Percentiles rank a stretch among this genome's conserved stretches.
Evolutionary conservation across 1,140 invertebrate species (phyloP).

Genomic region (Probaryconus sp.): DNA sequence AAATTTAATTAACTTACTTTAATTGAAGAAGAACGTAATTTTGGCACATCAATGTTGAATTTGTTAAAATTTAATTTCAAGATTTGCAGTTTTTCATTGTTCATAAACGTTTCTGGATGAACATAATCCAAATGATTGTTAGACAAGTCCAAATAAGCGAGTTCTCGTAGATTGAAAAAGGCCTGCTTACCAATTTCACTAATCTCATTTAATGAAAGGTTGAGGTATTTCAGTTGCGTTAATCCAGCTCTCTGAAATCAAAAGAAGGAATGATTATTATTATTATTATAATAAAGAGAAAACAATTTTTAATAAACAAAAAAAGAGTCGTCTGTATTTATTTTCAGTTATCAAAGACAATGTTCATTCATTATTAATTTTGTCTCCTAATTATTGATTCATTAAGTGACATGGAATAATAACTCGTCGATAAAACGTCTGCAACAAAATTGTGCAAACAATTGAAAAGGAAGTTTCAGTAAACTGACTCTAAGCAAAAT

Average conservation of each 20-base stretch:
- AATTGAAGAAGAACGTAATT: conserved; percentile 60
- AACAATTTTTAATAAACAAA: background rate
- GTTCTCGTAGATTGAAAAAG: conserved; percentile 64
- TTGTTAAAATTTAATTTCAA: conserved; percentile 70
- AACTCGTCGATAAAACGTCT: too few species aligned
- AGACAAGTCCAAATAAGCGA: conserved; percentile 71
- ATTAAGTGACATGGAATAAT: too few species aligned
- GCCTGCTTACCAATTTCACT: conserved; percentile 67
- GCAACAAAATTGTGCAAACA: too few species aligned
- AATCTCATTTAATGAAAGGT: conserved; percentile 71
- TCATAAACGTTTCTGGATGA: conserved; percentile 60
- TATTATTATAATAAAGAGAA: background rate
- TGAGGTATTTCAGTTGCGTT: conserved; percentile 68
- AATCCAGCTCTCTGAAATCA: conserved; percentile 66
- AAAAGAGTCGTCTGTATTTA: too few species aligned
- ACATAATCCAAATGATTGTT: conserved; percentile 70
- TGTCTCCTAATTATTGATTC: too few species aligned
- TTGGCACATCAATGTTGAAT: conserved; percentile 68
- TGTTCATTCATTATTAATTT: too few species aligned
- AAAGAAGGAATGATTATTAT: conserved; percentile 12
- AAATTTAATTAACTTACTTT: conserved; percentile 54
- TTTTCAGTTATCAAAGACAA: too few species aligned
- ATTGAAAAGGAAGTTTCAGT: too few species aligned
- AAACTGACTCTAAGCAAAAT: too few species aligned
- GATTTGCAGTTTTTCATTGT: conserved; percentile 64